These are phyloP conservation scores for Calypte anna DNA, from an alignment of 2,113 vertebrate species.

Conservation along the genomic window DNA sequence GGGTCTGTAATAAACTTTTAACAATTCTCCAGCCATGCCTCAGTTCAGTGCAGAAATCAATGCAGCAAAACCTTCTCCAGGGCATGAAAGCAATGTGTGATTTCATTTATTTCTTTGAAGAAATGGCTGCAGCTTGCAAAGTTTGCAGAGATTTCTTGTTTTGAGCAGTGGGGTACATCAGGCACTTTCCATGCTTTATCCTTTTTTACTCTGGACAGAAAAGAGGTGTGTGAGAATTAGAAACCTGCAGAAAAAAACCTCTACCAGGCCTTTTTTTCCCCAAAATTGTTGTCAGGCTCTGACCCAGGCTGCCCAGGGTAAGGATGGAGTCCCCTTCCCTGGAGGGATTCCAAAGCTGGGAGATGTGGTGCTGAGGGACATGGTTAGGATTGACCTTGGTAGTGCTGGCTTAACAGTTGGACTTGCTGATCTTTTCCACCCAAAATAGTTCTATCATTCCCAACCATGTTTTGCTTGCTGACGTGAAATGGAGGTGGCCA, in stretches of 20 bases:
- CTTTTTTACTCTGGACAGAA: neutral
- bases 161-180: too few species aligned
- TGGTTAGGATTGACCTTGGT: too few species aligned
- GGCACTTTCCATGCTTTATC: neutral
- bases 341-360: too few species aligned
- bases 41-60: neutral
- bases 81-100: neutral
- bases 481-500: fast-evolving
- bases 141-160: neutral
- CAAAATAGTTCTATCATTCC: too few species aligned
- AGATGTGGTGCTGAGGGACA: too few species aligned
- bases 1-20: neutral
- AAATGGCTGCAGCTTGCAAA: neutral
- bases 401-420: too few species aligned
- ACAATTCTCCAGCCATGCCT: fast-evolving
- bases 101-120: neutral
- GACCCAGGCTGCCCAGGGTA: too few species aligned
- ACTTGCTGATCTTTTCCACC: too few species aligned
- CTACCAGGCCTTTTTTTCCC: neutral
- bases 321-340: too few species aligned
- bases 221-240: neutral
- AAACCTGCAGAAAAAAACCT: neutral
- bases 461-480: neutral
- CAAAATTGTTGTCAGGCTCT: too few species aligned
- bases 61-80: neutral